These are phyloP conservation scores for Poecile montanus DNA, from an alignment of 2,797 vertebrate genomes.

Conservation along the genomic window DNA sequence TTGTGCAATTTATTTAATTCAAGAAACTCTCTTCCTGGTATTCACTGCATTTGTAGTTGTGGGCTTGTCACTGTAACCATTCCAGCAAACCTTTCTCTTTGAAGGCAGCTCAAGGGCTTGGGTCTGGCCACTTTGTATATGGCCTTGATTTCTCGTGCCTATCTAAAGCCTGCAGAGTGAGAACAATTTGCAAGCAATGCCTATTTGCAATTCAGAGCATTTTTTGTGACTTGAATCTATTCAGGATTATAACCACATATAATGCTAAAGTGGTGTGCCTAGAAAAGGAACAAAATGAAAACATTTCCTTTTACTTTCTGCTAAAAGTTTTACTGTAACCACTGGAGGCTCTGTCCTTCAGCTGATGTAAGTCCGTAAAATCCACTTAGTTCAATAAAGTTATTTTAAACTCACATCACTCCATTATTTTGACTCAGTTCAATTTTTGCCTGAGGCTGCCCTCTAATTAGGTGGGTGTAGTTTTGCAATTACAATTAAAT, in stretches of 20 bases:
- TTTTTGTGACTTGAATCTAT: constrained; percentile 1
- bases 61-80: background rate
- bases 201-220: constrained; percentile 17
- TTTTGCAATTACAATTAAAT: constrained; percentile 51
- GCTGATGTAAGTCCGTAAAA: constrained; percentile 25
- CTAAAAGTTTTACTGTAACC: background rate
- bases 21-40: background rate
- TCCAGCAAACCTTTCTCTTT: background rate
- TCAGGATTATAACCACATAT: background rate
- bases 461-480: constrained; percentile 52
- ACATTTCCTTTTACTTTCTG: constrained; percentile 12
- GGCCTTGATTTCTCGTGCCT: background rate
- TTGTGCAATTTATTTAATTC: background rate
- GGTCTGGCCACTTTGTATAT: background rate
- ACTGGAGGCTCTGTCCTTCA: constrained; percentile 4
- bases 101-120: background rate
- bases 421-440: constrained; percentile 51
- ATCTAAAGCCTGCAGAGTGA: background rate
- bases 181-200: background rate
- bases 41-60: background rate
- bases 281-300: constrained; percentile 4
- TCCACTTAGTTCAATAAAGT: constrained; percentile 28
- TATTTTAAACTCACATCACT: constrained; percentile 47
- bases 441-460: constrained; percentile 41
- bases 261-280: background rate